Base-by-base conservation (phyloP, 2,797 vertebrate species). In the Cynodonichthys magdalenae region DNA sequence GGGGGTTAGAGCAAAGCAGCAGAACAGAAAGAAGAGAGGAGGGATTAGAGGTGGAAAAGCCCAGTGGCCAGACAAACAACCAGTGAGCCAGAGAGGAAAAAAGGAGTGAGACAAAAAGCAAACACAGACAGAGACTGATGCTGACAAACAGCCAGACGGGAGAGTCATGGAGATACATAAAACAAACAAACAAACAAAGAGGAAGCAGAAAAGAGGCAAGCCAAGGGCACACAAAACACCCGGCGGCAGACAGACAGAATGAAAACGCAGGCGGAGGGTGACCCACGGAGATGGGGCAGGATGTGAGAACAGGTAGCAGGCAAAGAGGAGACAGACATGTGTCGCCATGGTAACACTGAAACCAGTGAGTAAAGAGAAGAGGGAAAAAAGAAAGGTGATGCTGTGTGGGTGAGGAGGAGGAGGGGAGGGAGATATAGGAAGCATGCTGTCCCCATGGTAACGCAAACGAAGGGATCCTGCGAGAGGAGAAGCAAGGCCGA, bases 341-440 rank as follows among this genome's bases (percentile, higher is more conserved):
- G 88, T 94, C 80, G 57, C 92, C 90, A 93, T 93, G 89, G 93
- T 89, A 93, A 94, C 92, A 91, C 84, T 68, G 89, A 92, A 91
- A 92, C 76, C 82, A 90, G 85, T 36, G 78, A 79, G 79, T 72
- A 71, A 74, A 87, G 71, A 71, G 74, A 79, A 64, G 68, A 65
- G 51, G 55, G 73, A 84, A 71, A 69, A 61, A 53, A 74, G 81
- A 69, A 75, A 73, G 57, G 46, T 66, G 60, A 31, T 28, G 51
- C 18, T 3, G 56, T 45, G 29, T 45, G 59, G 48, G 27, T 59
- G 19, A 27, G 44, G 41, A 59, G 28, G n/a, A 11, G 53, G 53
- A 48, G 63, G 74, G 83, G 74, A 19, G 18, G 4, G 66, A 62
- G 71, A 76, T 81, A 76, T 79, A 84, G 87, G 84, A 87, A 84